A percentile compares a stretch with the other conserved stretches of the same genome.
Conservation (phyloP, 2,797 vertebrate species). For the Pseudochirops corinnae region DNA sequence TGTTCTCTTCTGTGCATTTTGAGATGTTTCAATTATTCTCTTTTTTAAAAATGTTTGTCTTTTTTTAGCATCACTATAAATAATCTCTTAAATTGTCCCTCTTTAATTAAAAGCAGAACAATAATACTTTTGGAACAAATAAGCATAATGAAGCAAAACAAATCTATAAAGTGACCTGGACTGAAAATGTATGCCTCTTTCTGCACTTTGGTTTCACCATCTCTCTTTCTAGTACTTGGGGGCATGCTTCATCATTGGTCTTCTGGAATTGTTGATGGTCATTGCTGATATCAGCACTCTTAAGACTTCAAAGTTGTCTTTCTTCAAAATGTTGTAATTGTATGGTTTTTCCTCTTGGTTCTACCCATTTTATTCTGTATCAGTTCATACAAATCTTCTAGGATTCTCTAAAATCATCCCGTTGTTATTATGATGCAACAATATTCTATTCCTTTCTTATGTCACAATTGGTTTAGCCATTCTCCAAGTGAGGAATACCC, state of each 20-base stretch:
- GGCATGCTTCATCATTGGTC: neutral
- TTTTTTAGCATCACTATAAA: neutral
- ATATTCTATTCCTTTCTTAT: neutral
- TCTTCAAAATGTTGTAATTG: neutral
- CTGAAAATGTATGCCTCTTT: neutral
- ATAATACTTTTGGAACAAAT: neutral
- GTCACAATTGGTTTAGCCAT: neutral
- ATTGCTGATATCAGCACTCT: neutral
- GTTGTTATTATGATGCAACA: neutral
- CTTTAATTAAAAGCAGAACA: neutral
- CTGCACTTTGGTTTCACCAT: neutral
- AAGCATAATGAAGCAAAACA: neutral
- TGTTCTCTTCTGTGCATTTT: neutral
- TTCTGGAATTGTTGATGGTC: neutral
- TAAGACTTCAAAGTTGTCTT: neutral
- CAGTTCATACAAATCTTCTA: neutral
- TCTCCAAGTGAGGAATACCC: neutral
- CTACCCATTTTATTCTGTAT: neutral
- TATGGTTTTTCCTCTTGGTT: neutral
- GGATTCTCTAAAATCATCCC: neutral
- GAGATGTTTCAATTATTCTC: neutral
- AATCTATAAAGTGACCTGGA: neutral
- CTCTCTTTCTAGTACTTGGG: neutral
- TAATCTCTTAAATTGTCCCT: neutral
- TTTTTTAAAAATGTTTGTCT: neutral